These are phyloP conservation scores for Enteromius radiatus DNA, from an alignment of 2,797 vertebrate genomes.

Conservation along the genomic window DNA sequence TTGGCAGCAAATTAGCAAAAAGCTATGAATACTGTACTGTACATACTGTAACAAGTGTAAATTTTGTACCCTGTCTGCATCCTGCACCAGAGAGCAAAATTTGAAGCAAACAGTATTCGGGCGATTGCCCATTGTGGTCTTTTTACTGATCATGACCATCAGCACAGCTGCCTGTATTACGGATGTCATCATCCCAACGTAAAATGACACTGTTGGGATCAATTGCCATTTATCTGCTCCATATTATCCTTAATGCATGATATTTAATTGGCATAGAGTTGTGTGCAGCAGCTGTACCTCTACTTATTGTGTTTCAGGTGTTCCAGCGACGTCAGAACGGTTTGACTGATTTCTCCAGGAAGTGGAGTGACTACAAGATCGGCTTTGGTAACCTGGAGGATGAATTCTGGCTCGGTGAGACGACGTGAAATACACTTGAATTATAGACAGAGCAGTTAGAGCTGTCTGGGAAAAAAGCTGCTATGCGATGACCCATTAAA, in stretches of 20 bases:
- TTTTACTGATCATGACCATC: background rate
- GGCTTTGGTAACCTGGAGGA: constrained; percentile 97
- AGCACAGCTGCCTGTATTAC: background rate
- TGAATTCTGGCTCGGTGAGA: constrained; percentile 97
- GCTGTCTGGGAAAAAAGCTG: constrained; percentile 18
- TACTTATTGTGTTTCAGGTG: constrained; percentile 76
- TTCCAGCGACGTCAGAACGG: constrained; percentile 97
- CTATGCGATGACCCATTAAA: constrained; percentile 8
- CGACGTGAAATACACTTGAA: constrained; percentile 20
- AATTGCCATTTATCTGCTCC: background rate
- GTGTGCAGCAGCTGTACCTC: background rate
- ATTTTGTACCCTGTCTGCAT: background rate
- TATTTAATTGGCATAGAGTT: background rate
- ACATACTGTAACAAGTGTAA: background rate
- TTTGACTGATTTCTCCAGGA: constrained; percentile 94
- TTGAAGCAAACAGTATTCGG: background rate
- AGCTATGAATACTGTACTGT: background rate
- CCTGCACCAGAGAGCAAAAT: background rate
- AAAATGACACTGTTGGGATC: background rate
- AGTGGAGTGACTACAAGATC: constrained; percentile 92
- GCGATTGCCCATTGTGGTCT: background rate
- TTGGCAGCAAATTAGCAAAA: background rate
- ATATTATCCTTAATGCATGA: constrained; percentile 11
- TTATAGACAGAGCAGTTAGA: constrained; percentile 18
- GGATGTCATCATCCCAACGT: background rate